Evolutionary conservation across 2,113 vertebrate genomes (phyloP), one percentile per base, ranked within the genome.

Genomic region (Rattus norvegicus): DNA sequence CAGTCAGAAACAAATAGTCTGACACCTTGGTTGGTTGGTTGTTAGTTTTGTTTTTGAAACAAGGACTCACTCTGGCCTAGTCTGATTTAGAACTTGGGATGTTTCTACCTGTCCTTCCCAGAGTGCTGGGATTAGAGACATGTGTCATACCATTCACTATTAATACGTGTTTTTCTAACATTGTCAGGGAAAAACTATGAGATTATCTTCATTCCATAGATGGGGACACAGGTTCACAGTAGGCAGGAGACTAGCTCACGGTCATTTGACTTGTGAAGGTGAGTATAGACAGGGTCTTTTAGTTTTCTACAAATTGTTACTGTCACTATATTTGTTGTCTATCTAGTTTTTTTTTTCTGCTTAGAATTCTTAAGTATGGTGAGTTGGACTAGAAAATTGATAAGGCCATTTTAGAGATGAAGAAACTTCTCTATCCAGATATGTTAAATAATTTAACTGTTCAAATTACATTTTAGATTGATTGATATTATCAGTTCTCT

Each of bases 391-490:
- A 88, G 61, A 93, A 94, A 70, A 22, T 93, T 93, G 43, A 63
- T 95, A 69, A 90, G 39, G 65, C 81, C n/a, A 81, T 92, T 92
- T 89, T 91, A 91, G 61, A 92, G 61, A 76, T 65, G 52, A 96
- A 85, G 33, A 95, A 92, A 65, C 91, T 36, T 59, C 24, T 24
- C 95, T 3, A 20, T 77, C 24, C 67, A 67, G 47, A 95, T 92
- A 95, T 93, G 52, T 65, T 94, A 93, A 95, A 80, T 75, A 88
- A 91, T 11, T 93, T 96, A 59, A 36, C 19, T 97, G 13, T 89
- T 39, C n/a, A 73, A 33, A 65, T 93, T 84, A 70, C 7, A 61
- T 12, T 72, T n/a, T 75, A 70, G 79, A 33, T 93, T 75, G 39
- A 86, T 54, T 87, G 20, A 20, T 90, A 84, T 92, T 54, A 20